Evolutionary conservation across 2,888 invertebrate species (phyloP).

Genomic region (Abscondita cerata): DNA sequence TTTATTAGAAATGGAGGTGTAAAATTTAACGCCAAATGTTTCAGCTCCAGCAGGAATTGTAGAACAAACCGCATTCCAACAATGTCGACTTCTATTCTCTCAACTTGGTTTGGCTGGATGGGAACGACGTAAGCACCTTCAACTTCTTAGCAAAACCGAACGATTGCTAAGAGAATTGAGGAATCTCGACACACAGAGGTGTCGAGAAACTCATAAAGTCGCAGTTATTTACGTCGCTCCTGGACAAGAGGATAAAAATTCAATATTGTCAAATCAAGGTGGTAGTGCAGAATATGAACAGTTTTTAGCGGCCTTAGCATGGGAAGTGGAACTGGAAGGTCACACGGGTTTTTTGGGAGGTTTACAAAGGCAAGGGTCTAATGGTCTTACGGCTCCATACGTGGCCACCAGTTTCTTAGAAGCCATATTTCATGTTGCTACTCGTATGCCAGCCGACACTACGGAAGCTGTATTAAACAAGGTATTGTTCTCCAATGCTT

Average conservation of each 20-base stretch:
- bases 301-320: constrained; percentile 71
- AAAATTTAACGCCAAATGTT: not conserved
- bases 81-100: constrained; percentile 87
- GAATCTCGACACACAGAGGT: constrained; percentile 91
- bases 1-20: not conserved
- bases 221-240: constrained; percentile 98
- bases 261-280: constrained; percentile 88
- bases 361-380: constrained; percentile 85
- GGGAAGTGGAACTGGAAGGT: constrained; percentile 89
- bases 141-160: constrained; percentile 87
- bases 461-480: constrained; percentile 88
- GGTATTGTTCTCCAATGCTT: constrained; percentile 56
- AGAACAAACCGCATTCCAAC: constrained; percentile 71
- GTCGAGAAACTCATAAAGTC: constrained; percentile 92
- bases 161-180: constrained; percentile 88
- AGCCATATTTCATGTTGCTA: constrained; percentile 97
- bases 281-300: constrained; percentile 95
- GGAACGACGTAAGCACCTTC: constrained; percentile 84
- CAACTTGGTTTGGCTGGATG: constrained; percentile 91
- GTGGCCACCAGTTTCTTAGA: constrained; percentile 92
- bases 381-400: constrained; percentile 95
- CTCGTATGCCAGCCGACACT: constrained; percentile 91
- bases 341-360: constrained; percentile 96
- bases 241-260: constrained; percentile 96
- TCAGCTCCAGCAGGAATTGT: constrained; percentile 32